A percentile compares a stretch with the other conserved stretches of the same genome.
Evolutionary conservation across 2,888 invertebrate genomes (phyloP).

Genomic region (Saturnia pavonia): DNA sequence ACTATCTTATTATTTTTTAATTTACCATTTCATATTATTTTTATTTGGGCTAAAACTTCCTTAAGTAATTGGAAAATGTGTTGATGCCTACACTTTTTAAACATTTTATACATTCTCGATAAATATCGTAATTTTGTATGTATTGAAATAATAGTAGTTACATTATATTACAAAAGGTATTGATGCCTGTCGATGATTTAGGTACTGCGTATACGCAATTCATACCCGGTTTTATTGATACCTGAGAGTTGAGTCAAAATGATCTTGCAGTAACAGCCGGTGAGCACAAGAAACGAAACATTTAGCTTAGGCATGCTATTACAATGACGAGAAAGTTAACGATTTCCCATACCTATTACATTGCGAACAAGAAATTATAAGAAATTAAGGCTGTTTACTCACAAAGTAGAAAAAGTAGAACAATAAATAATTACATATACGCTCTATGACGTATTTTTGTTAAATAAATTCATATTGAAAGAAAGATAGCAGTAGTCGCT

Average conservation of each 20-base stretch:
- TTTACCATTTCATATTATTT: too few relatives aligned
- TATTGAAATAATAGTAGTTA: too few relatives aligned
- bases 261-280: constrained; percentile 18
- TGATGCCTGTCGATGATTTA: background rate
- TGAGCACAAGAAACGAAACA: constrained; percentile 19
- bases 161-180: too few relatives aligned
- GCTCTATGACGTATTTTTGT: background rate
- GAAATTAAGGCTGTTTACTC: constrained; percentile 30
- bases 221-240: background rate
- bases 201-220: background rate
- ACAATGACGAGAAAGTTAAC: constrained; percentile 37
- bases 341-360: constrained; percentile 34
- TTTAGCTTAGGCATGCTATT: constrained; percentile 17
- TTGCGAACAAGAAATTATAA: constrained; percentile 23
- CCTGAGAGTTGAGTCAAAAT: constrained; percentile 4
- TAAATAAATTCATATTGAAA: background rate
- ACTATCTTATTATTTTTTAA: too few relatives aligned
- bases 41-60: too few relatives aligned
- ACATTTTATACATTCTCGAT: too few relatives aligned
- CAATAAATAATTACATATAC: constrained; percentile 1
- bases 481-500: background rate
- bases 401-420: constrained; percentile 7
- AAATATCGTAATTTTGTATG: too few relatives aligned
- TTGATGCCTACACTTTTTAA: too few relatives aligned
- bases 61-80: too few relatives aligned